Conservation (phyloP, 2,113 vertebrate species). For the Macroglossus sobrinus region DNA sequence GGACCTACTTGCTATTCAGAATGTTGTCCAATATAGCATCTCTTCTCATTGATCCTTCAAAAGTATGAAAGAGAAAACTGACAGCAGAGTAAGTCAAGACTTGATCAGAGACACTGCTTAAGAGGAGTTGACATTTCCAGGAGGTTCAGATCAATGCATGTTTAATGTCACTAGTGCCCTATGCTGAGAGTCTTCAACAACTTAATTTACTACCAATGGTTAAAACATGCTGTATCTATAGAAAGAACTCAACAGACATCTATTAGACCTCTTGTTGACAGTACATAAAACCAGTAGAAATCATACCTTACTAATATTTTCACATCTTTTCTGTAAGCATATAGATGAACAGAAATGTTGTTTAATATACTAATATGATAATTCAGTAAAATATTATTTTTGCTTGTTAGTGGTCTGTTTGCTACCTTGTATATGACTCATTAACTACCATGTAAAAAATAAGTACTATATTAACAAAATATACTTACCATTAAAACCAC, state of each 20-base stretch:
- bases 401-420: not conserved
- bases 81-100: not conserved
- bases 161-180: not conserved
- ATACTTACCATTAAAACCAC: not conserved
- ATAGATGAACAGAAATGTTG: not conserved
- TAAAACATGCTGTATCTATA: not conserved
- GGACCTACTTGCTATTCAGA: not conserved
- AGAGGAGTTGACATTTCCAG: not conserved
- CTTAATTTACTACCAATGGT: not conserved
- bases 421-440: not conserved
- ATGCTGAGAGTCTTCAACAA: not conserved
- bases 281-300: constrained; percentile 68
- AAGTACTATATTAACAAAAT: not conserved
- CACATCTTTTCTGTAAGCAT: not conserved
- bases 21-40: not conserved
- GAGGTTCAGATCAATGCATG: not conserved
- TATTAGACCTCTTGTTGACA: not conserved
- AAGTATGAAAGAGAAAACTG: constrained; percentile 3
- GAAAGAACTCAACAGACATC: not conserved
- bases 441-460: not conserved
- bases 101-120: not conserved
- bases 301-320: constrained; percentile 15
- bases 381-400: constrained; percentile 19
- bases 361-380: not conserved
- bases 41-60: not conserved